These are phyloP conservation scores for Orestias chungarensis DNA, from an alignment of 2,797 vertebrate genomes.

Conservation along the genomic window DNA sequence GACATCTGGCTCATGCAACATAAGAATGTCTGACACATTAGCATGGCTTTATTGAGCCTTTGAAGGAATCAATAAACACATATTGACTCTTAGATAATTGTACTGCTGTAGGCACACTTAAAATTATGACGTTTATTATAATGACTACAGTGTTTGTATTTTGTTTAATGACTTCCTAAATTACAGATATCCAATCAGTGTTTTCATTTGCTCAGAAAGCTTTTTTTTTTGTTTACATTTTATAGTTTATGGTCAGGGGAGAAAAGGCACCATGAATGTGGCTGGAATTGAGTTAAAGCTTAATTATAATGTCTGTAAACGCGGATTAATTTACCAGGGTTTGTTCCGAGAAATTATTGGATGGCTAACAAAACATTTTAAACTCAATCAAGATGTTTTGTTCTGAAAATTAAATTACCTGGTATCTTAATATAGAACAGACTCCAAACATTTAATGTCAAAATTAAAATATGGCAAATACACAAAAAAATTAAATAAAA, in stretches of 20 bases:
- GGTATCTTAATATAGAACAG: slow-evolving; percentile 45
- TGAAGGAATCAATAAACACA: slow-evolving; percentile 64
- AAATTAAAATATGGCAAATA: slow-evolving; percentile 25
- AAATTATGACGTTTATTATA: slow-evolving; percentile 26
- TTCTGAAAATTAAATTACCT: slow-evolving; percentile 38
- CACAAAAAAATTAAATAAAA: slow-evolving; percentile 27
- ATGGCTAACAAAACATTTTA: slow-evolving; percentile 49
- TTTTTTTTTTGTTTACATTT: too few species aligned
- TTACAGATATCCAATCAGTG: slow-evolving; percentile 3
- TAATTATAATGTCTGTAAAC: slow-evolving; percentile 56
- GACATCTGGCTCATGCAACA: slow-evolving; percentile 61
- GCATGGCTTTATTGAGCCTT: slow-evolving; percentile 46
- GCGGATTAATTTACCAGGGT: slow-evolving; percentile 40
- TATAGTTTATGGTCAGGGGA: slow-evolving; percentile 19
- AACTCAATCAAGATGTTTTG: slow-evolving; percentile 34
- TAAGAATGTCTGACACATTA: slow-evolving; percentile 57
- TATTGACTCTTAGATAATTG: slow-evolving; percentile 56
- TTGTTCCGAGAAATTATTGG: slow-evolving; percentile 55
- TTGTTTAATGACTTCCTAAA: slow-evolving; percentile 8
- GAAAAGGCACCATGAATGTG: slow-evolving; percentile 22
- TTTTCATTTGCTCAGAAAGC: slow-evolving; percentile 25
- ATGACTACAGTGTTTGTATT: slow-evolving; percentile 1
- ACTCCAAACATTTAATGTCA: slow-evolving; percentile 18
- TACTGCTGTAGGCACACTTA: slow-evolving; percentile 47
- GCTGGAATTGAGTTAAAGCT: slow-evolving; percentile 44